Evolutionary conservation across 2,113 vertebrate species (phyloP), one percentile per base, ranked within the genome.

Genomic region (Elephas maximus): DNA sequence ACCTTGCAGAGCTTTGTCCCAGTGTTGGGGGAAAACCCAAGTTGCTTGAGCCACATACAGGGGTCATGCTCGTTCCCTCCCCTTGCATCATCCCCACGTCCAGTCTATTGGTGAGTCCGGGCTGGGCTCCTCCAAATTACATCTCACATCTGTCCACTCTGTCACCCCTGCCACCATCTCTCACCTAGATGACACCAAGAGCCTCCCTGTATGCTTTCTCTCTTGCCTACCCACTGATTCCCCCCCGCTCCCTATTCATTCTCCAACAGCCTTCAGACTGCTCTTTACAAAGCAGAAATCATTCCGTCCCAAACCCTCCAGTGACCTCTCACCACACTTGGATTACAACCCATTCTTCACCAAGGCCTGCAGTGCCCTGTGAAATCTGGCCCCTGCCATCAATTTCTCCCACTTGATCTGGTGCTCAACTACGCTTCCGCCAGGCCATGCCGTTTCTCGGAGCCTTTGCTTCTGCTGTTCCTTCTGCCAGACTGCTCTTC

Each of bases 201-300:
- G n/a, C 23, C 57, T 51, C n/a, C 37, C 30, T 5, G 3, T 2
- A 4, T 0, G 0, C 1, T 18, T 62, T 65, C 23, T 76, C 33
- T 63, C 71, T 1, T 23, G 10, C 41, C 88, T n/a, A 23, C 12
- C 21, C 24, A 4, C 0, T 0, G n/a, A 10, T 24, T 1, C 0
- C 18, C 24, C 14, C 8, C 5, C 15, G 23, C 20, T 23, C 12
- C 6, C 4, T 8, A 2, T 17, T 14, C 23, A 30, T 53, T 6
- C 23, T 80, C 53, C 17, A 30, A 3, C 1, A 48, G 62, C 30
- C 24, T 60, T n/a, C 71, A 67, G 30, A 78, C 24, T 76, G 24
- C 11, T 33, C 67, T 45, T 79, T 4, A 45, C 0, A 8, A 67
- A 67, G 86, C 65, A 94, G 85, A 77, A 30, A 33, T 2, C 5